These are phyloP conservation scores for Muscina levida DNA, from an alignment of 2,888 invertebrate genomes.

Conservation along the genomic window DNA sequence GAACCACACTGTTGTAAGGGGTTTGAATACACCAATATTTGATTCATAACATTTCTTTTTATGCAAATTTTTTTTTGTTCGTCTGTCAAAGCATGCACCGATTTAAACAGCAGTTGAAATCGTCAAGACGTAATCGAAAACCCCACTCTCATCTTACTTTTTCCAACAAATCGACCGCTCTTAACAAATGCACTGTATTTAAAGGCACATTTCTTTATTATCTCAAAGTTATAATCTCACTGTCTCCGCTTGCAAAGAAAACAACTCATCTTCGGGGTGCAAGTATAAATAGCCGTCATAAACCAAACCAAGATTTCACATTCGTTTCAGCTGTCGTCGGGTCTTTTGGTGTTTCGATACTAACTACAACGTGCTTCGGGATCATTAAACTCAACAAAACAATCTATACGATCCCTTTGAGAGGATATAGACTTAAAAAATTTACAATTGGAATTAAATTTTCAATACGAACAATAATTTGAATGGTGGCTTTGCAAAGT, in stretches of 20 bases:
- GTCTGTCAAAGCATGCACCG: too few species aligned
- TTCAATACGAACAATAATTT: slow-evolving; percentile 46
- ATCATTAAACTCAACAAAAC: slow-evolving; percentile 9
- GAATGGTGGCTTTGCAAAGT: slow-evolving; percentile 63
- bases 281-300: slow-evolving; percentile 54
- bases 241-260: slow-evolving; percentile 33
- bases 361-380: not conserved
- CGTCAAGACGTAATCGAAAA: too few species aligned
- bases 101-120: too few species aligned
- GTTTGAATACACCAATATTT: too few species aligned
- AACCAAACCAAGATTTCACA: slow-evolving; percentile 42
- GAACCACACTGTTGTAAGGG: too few species aligned
- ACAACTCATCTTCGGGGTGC: slow-evolving; percentile 6
- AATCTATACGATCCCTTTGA: slow-evolving; percentile 12
- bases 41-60: too few species aligned
- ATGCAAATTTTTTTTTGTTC: too few species aligned
- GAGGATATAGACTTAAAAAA: slow-evolving; percentile 1
- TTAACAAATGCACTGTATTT: not conserved
- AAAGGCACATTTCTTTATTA: not conserved
- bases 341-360: slow-evolving; percentile 18
- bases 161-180: too few species aligned
- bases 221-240: slow-evolving; percentile 41
- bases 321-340: slow-evolving; percentile 42
- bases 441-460: slow-evolving; percentile 21
- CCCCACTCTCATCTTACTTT: too few species aligned